Evolutionary conservation across 1,140 invertebrate species (phyloP).

Genomic region (Neotoxoptera formosana): DNA sequence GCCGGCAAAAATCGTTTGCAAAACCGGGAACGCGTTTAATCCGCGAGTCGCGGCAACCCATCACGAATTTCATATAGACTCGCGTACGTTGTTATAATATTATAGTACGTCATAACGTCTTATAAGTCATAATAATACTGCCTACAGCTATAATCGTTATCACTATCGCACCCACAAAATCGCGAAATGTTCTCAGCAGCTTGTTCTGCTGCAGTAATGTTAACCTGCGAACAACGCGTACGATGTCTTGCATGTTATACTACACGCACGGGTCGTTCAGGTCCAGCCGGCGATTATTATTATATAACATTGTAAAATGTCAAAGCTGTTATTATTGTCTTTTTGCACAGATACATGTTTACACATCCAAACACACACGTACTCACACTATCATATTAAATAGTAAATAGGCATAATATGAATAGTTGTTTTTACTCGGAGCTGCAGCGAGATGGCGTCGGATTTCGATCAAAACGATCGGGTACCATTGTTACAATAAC

Average conservation of each 20-base stretch:
- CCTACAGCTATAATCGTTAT: background rate
- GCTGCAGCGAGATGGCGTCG: background rate
- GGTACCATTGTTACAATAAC: background rate
- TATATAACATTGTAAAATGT: background rate
- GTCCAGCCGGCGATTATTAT: background rate
- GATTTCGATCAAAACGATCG: background rate
- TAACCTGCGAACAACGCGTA: background rate
- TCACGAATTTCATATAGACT: background rate
- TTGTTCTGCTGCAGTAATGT: background rate
- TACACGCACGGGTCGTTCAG: background rate
- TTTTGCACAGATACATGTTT: background rate
- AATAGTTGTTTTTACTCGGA: background rate
- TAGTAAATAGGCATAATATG: background rate
- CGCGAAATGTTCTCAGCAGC: background rate
- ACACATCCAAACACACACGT: too few species aligned
- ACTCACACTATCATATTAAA: background rate
- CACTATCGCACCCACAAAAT: background rate
- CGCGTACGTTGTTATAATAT: background rate
- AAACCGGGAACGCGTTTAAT: background rate
- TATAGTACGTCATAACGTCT: background rate
- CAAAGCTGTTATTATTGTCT: background rate
- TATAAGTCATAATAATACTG: background rate
- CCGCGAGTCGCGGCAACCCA: background rate
- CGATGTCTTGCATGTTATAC: background rate
- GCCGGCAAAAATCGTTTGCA: background rate